Evolutionary conservation across 2,797 vertebrate genomes (phyloP), one percentile per base, ranked within the genome.

Genomic region (Anisognathus igniventris): DNA sequence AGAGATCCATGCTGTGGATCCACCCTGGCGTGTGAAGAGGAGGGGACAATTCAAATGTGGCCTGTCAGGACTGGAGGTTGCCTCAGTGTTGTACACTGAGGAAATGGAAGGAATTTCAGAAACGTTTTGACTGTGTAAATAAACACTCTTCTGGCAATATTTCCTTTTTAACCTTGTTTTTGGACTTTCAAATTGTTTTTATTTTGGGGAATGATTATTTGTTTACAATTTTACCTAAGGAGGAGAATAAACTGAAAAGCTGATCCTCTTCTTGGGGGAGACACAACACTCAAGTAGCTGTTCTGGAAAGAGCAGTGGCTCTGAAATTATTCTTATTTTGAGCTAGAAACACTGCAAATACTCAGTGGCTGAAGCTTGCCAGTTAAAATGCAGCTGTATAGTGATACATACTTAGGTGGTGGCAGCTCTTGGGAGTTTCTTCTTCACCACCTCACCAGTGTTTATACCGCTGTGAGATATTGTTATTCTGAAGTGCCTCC

Each of bases 401-500:
- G 67, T 8, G 48, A 45, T 87, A 45, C 17, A 10, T 30, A 5
- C n/a, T 45, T 56, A 31, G 3, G 3, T 57, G 51, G 27, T 83
- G 54, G 31, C 88, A 81, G 58, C 60, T 14, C 64, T 73, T 64
- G 8, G 22, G 47, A 37, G 19, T 61, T 66, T 51, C 66, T 87
- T 56, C 84, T 86, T 88, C 45, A 16, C 68, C 35, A 28, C 53
- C 72, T 89, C 27, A 10, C 39, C 4, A 0, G 5, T 77, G 80
- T 94, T 92, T 95, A 70, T 42, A 40, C 42, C 50, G 17, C 76
- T 81, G 20, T 47, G 76, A 5, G 42, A 33, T 51, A 84, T 17
- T 92, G 85, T 91, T 94, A 57, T 78, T 77, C 68, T 39, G 45
- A 79, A 88, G 70, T 77, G 68, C 88, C 74, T 89, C 71, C 68